Evolutionary conservation across 2,113 vertebrate genomes (phyloP), one percentile per base, ranked within the genome.

Genomic region (Pluvianellus socialis): DNA sequence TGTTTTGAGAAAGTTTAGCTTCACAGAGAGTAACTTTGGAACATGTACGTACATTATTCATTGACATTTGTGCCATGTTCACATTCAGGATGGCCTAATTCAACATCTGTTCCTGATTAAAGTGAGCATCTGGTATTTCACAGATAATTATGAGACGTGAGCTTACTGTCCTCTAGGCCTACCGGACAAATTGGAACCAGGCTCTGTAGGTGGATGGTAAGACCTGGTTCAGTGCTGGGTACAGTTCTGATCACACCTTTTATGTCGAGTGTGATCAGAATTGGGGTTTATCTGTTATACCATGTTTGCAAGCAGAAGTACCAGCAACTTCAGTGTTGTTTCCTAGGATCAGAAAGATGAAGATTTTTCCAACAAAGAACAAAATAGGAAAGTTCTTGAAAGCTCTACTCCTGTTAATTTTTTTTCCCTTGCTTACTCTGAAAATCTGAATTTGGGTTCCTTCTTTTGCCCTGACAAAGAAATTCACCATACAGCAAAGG

Each of bases 91-190:
- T 70, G 72, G 63, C 53, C 76, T 92, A 75, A 75, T 94, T 92
- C 86, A 91, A 53, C 87, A 95, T 79, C 91, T 97, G 86, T 59
- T 96, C 61, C 77, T 82, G 58, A 87, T 79, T 75, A 87, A 86
- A 85, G 62, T 9, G 27, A 88, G 52, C 92, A 90, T 67, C 87
- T 96, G 93, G 66, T 87, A 79, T 91, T 94, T 92, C 66, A 85
- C 70, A 88, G 52, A 55, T 81, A 92, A 72, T 81, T 79, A 49
- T 59, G 80, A 94, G 61, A 71, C 68, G 52, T 32, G 52, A 94
- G 40, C 21, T 75, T 61, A 49, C 66, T 75, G 65, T 95, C 56
- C 70, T 75, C 35, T 73, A 76, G 87, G 44, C 30, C 0, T 10
- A 68, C 33, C 40, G 85, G 56, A 65, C 68, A 87, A 88, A 58